Percentiles rank a stretch among this genome's conserved stretches.
Evolutionary conservation across 2,888 invertebrate genomes (phyloP).

Genomic region (Teleiodes luculella): DNA sequence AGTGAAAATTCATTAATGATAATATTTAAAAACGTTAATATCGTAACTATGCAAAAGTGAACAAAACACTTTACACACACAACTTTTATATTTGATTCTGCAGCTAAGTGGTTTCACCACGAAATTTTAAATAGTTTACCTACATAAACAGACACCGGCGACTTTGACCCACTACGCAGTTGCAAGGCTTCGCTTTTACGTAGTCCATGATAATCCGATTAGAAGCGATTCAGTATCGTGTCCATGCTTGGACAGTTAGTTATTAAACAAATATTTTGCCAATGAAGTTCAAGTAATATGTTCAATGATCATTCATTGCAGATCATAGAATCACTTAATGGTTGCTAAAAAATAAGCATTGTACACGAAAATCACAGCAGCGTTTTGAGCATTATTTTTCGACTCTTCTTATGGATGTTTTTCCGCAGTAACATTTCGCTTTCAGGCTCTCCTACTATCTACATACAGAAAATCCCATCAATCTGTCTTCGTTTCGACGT

Average conservation of each 20-base stretch:
- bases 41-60: neutral
- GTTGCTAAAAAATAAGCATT: too few species aligned
- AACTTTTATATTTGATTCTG: neutral
- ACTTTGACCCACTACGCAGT: constrained; percentile 42
- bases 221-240: constrained; percentile 35
- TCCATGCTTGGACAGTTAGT: constrained; percentile 24
- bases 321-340: too few species aligned
- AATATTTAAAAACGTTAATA: neutral
- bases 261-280: constrained; percentile 14
- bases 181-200: constrained; percentile 44
- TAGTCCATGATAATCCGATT: constrained; percentile 53
- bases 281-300: neutral
- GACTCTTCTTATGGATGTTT: too few species aligned
- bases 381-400: too few species aligned
- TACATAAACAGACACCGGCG: constrained; percentile 17
- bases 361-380: too few species aligned
- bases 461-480: too few species aligned
- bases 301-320: too few species aligned
- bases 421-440: too few species aligned
- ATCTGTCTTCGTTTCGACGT: too few species aligned
- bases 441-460: too few species aligned
- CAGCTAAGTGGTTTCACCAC: neutral
- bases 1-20: too few species aligned
- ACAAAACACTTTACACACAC: neutral
- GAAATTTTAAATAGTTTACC: neutral